Base-by-base conservation (phyloP, 2,888 invertebrate genomes). In the Incurvaria masculella region DNA sequence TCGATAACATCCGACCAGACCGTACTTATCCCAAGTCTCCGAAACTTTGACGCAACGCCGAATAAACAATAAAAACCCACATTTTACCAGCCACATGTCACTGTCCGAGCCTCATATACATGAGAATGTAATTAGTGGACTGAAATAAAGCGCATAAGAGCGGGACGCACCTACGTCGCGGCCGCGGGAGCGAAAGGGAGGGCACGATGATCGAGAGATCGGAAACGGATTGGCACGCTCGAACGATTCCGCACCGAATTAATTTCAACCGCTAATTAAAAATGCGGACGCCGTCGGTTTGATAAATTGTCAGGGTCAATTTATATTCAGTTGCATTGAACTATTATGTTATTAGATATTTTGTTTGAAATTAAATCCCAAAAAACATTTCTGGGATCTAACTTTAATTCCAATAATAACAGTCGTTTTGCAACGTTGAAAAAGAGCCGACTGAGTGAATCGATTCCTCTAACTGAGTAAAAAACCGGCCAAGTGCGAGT, bases 151-250 rank as follows among this genome's bases (percentile, higher is more conserved):
- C 54, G 52, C 43, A 57, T 45, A 16, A 48, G 61, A 70, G 42
- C 51, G 59, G 52, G 68, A 69, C 23, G 41, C 54, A 47, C 4
- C 52, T 52, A 62, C 18, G 21, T 27, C 2, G 6, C 10, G 44
- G 46, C n/a, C 27, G 19, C 8, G 23, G 23, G 33, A 53, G 60
- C 53, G 56, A 21, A 59, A 70, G 49, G 42, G 64, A 56, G 65
- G 66, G 3, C 50, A 55, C 51, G 48, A 46, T 49, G 51, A 52
- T 49, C 44, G 56, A 51, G 56, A 69, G 74, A 75, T 76, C 69
- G 76, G 76, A 75, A 75, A 65, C 68, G 61, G 76, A 76, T 76
- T 73, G 69, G 62, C 59, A 69, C 69, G 74, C 73, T 60, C 70
- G 70, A 76, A 66, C 69, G 75, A 71, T 53, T 60, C 59, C 65